A percentile compares a stretch with the other conserved stretches of the same genome.
Conservation (phyloP, 1,140 invertebrate genomes). For the Panulirus ornatus region DNA sequence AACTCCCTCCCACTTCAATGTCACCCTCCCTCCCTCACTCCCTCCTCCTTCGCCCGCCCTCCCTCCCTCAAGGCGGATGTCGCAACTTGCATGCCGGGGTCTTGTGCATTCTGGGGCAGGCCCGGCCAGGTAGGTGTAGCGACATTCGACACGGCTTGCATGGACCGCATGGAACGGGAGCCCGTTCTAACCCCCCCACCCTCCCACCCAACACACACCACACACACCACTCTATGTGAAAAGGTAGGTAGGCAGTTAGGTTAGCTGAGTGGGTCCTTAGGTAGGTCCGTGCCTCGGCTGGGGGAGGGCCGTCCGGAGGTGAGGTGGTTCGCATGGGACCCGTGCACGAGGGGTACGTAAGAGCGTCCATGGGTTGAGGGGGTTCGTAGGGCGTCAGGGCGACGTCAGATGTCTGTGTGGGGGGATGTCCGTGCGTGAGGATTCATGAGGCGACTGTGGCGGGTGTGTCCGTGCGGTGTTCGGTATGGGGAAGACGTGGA, state of each 20-base stretch:
- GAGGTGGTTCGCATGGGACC: no score
- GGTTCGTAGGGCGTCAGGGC: no score
- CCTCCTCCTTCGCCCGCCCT: slow-evolving; percentile 10
- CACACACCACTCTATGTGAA: background rate
- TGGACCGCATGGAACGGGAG: slow-evolving; percentile 38
- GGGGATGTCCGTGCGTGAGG: background rate
- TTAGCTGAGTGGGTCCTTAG: no score
- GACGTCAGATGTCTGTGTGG: no score
- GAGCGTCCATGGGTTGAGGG: no score
- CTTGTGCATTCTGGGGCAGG: slow-evolving; percentile 34
- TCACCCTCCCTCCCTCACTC: slow-evolving; percentile 6
- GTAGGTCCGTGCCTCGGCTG: background rate
- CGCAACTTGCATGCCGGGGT: slow-evolving; percentile 35
- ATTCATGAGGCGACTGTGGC: slow-evolving; percentile 1
- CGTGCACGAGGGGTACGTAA: no score
- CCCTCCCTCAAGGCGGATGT: slow-evolving; percentile 7
- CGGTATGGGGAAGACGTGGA: no score
- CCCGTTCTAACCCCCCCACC: background rate
- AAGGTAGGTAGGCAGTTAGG: no score
- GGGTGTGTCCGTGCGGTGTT: background rate
- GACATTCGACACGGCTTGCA: slow-evolving; percentile 39
- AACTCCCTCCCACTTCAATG: no score
- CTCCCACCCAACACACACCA: slow-evolving; percentile 9
- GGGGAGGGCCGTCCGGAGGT: background rate
- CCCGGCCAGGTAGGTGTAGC: slow-evolving; percentile 30